Percentiles rank a stretch among this genome's conserved stretches.
These are phyloP conservation scores for Strix uralensis DNA, from an alignment of 2,113 vertebrate genomes.

Conservation along the genomic window DNA sequence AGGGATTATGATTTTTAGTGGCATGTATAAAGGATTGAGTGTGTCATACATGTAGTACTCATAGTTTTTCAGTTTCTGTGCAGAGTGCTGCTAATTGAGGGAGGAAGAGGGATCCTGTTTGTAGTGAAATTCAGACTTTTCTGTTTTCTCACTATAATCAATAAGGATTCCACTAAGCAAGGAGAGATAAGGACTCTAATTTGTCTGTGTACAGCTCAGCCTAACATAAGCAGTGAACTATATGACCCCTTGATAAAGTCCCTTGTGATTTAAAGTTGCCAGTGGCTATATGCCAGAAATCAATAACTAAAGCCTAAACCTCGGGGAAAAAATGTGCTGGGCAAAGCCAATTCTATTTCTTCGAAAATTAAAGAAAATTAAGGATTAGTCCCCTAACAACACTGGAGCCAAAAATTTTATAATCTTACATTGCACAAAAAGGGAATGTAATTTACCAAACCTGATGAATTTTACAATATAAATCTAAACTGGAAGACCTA, in stretches of 20 bases:
- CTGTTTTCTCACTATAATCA: neutral
- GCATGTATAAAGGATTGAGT: neutral
- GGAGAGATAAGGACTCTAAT: neutral
- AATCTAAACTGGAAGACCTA: neutral
- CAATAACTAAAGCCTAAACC: neutral
- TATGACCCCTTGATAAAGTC: neutral
- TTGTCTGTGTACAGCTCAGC: neutral
- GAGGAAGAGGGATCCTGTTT: neutral
- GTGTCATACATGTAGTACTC: neutral
- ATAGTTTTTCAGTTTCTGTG: neutral
- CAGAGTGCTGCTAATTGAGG: neutral
- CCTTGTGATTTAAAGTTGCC: neutral
- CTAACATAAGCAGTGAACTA: neutral
- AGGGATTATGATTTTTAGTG: neutral
- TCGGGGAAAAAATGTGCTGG: neutral
- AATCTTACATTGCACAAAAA: neutral
- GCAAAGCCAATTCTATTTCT: neutral
- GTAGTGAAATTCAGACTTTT: neutral
- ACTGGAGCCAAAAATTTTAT: neutral
- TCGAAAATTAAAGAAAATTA: neutral
- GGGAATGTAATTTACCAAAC: neutral
- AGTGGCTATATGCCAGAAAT: neutral
- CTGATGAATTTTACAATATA: neutral
- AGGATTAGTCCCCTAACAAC: neutral
- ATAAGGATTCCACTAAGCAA: neutral